A percentile compares a stretch with the other conserved stretches of the same genome.
phyloP scores from a whole-genome alignment of 2,797 vertebrate genomes.

The Bradypodion pumilum region DNA sequence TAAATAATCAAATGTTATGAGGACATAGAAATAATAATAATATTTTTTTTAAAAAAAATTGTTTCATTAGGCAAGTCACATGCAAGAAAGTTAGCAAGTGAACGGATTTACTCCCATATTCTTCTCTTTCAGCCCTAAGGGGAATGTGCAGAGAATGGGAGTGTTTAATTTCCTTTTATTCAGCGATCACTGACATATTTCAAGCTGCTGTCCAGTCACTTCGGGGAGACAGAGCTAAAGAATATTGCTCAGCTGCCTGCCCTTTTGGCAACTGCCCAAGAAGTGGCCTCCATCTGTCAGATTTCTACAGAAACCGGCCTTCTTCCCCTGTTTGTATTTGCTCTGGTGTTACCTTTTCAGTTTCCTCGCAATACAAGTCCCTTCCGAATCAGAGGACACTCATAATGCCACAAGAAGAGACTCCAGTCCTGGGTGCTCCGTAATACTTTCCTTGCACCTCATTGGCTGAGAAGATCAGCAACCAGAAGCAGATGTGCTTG shows the following conservation, averaged over 20 bases:
- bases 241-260: conserved; percentile 13
- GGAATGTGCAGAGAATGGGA: background rate
- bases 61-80: background rate
- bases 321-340: background rate
- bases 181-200: conserved; percentile 5
- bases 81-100: background rate
- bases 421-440: conserved; percentile 17
- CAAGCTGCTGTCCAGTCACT: conserved; percentile 16
- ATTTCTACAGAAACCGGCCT: conserved; percentile 18
- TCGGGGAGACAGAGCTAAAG: background rate
- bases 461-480: conserved; percentile 54
- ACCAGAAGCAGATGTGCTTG: conserved; percentile 54
- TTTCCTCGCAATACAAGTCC: conserved; percentile 29
- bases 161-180: conserved; percentile 2
- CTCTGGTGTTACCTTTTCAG: conserved; percentile 12
- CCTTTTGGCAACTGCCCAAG: conserved; percentile 9
- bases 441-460: conserved; percentile 50
- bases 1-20: background rate
- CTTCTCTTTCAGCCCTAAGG: conserved; percentile 1
- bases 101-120: background rate
- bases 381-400: conserved; percentile 50
- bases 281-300: conserved; percentile 9
- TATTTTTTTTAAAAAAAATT: too few species aligned
- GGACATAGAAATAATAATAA: background rate
- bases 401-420: background rate